A percentile compares a stretch with the other conserved stretches of the same genome.
phyloP scores from a whole-genome alignment of 2,888 invertebrate species.

The Catonia carolina region DNA sequence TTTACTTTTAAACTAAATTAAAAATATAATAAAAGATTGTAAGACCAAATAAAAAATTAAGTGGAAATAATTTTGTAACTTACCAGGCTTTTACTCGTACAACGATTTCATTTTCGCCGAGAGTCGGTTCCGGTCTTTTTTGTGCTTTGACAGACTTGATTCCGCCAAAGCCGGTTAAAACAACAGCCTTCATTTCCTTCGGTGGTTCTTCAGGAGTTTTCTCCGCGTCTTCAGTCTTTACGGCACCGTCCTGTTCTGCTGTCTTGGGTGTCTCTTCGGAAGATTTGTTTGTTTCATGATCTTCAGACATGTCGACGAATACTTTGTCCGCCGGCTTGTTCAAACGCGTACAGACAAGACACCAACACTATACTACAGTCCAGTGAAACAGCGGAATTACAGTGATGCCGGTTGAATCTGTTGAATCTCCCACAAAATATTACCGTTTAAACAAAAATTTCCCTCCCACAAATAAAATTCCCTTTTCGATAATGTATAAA shows the following conservation, averaged over 20 bases:
- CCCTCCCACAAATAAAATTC: no score
- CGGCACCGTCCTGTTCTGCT: constrained; percentile 40
- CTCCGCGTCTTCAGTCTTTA: constrained; percentile 44
- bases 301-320: constrained; percentile 41
- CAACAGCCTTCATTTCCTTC: constrained; percentile 79
- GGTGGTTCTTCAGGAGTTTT: constrained; percentile 50
- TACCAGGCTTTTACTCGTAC: constrained; percentile 82
- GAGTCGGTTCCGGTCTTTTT: constrained; percentile 68
- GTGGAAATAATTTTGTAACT: constrained; percentile 45
- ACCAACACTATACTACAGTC: no score
- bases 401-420: constrained; percentile 3
- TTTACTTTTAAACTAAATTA: not conserved
- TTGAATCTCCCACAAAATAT: not conserved
- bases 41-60: not conserved
- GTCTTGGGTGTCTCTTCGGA: constrained; percentile 46
- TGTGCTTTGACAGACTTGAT: constrained; percentile 76
- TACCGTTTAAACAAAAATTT: not conserved
- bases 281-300: constrained; percentile 38
- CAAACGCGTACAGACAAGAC: not conserved
- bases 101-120: constrained; percentile 67
- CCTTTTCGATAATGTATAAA: no score
- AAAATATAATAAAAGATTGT: not conserved
- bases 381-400: constrained; percentile 3
- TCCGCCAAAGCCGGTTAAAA: constrained; percentile 79
- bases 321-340: not conserved